A percentile compares a stretch with the other conserved stretches of the same genome.
These are phyloP conservation scores for Caprella mutica DNA, from an alignment of 2,888 invertebrate species.

Conservation along the genomic window DNA sequence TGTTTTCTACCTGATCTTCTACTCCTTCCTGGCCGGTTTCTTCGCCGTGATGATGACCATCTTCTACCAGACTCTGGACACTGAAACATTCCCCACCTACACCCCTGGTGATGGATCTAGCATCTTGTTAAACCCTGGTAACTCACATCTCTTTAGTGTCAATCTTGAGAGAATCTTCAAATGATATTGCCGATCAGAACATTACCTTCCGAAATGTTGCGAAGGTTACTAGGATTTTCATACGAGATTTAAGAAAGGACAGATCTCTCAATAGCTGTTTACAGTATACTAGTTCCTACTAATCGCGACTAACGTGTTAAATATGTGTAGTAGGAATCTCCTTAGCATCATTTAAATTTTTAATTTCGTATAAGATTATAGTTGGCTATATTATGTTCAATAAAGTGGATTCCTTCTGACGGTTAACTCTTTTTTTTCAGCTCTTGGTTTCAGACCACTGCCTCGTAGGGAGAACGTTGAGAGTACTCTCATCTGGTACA, in stretches of 20 bases:
- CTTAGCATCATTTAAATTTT: no score
- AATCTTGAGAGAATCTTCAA: background rate
- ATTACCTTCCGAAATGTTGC: no score
- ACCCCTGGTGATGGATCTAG: slow-evolving; percentile 63
- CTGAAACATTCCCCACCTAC: slow-evolving; percentile 76
- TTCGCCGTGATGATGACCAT: slow-evolving; percentile 87
- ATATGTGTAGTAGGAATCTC: no score
- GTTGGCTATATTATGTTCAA: no score
- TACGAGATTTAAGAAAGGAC: no score
- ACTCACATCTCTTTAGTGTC: slow-evolving; percentile 34
- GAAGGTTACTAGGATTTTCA: no score
- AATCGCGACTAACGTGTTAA: no score
- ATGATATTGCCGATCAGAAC: no score
- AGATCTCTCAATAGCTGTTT: no score
- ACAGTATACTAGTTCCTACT: no score
- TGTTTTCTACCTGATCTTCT: slow-evolving; percentile 92
- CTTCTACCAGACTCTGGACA: slow-evolving; percentile 78
- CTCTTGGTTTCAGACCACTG: slow-evolving; percentile 94
- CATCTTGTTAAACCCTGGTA: slow-evolving; percentile 90
- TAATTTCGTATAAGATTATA: no score
- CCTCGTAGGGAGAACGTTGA: slow-evolving; percentile 84
- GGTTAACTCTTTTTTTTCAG: slow-evolving; percentile 46
- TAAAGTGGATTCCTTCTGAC: background rate
- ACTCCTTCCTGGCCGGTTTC: slow-evolving; percentile 80
- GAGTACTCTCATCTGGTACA: slow-evolving; percentile 93